phyloP scores from a whole-genome alignment of 2,113 vertebrate species.

The rabbit (Oryctolagus cuniculus) region DNA sequence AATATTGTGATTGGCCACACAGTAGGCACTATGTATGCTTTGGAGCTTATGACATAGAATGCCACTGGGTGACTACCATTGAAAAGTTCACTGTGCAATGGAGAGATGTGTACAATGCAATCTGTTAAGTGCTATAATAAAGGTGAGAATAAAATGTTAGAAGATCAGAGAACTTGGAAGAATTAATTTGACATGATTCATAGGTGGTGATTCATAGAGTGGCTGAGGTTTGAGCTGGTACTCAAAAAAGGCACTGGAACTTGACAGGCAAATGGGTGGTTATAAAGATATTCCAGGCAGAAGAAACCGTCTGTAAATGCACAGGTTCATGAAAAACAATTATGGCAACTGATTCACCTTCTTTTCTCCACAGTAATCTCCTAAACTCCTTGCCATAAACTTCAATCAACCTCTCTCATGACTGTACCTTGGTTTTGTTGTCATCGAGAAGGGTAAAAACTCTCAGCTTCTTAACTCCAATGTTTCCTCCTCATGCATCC shows the following conservation, averaged over 20 bases:
- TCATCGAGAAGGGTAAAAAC: not conserved
- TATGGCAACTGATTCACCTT: slow-evolving; percentile 56
- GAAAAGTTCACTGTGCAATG: slow-evolving; percentile 46
- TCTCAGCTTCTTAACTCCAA: not conserved
- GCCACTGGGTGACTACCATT: not conserved
- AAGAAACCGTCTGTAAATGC: slow-evolving; percentile 65
- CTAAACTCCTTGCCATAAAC: slow-evolving; percentile 8
- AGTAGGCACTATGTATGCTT: not conserved
- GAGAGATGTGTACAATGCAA: slow-evolving; percentile 52
- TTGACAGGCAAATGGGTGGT: slow-evolving; percentile 78
- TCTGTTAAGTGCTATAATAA: slow-evolving; percentile 64
- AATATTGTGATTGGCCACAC: not conserved
- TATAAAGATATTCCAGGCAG: slow-evolving; percentile 75
- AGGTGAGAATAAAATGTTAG: slow-evolving; percentile 69
- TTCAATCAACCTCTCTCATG: not conserved
- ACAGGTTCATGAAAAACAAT: slow-evolving; percentile 55
- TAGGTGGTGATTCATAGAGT: slow-evolving; percentile 72
- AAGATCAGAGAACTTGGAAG: slow-evolving; percentile 66
- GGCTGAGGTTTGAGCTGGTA: slow-evolving; percentile 69
- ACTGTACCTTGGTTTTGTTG: not conserved
- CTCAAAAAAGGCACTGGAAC: slow-evolving; percentile 68
- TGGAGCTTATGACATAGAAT: not conserved
- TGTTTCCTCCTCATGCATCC: not conserved
- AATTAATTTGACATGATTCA: slow-evolving; percentile 79
- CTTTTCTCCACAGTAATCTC: slow-evolving; percentile 6